These are phyloP conservation scores for Chaenocephalus aceratus DNA, from an alignment of 2,113 vertebrate species.

Conservation along the genomic window DNA sequence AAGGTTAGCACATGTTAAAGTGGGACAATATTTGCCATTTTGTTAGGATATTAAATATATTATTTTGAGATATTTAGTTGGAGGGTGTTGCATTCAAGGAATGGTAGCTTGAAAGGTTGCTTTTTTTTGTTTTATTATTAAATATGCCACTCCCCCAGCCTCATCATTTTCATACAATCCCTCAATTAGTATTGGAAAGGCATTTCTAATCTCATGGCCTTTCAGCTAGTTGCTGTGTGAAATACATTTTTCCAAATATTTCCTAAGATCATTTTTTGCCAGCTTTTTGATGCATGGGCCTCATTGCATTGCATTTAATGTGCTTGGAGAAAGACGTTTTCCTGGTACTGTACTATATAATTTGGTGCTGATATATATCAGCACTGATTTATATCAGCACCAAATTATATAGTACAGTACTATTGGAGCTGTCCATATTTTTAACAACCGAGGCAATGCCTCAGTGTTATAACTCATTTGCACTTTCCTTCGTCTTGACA, in stretches of 20 bases:
- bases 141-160: neutral
- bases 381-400: too few species aligned
- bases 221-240: neutral
- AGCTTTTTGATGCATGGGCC: conserved; percentile 15
- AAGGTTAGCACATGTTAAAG: too few species aligned
- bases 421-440: neutral
- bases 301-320: neutral
- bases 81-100: too few species aligned
- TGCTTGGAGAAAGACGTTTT: conserved; percentile 1
- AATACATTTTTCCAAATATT: neutral
- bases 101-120: too few species aligned
- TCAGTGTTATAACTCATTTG: neutral
- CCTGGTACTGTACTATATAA: neutral
- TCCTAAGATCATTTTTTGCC: neutral
- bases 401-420: too few species aligned
- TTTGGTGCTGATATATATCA: neutral
- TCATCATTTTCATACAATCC: neutral
- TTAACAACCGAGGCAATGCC: conserved; percentile 8
- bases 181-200: neutral
- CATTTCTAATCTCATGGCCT: neutral
- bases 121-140: too few species aligned
- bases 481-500: neutral
- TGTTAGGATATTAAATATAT: too few species aligned
- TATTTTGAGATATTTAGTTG: too few species aligned
- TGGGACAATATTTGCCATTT: too few species aligned